Evolutionary conservation across 2,888 invertebrate species (phyloP).

Genomic region (Elmis aenea): DNA sequence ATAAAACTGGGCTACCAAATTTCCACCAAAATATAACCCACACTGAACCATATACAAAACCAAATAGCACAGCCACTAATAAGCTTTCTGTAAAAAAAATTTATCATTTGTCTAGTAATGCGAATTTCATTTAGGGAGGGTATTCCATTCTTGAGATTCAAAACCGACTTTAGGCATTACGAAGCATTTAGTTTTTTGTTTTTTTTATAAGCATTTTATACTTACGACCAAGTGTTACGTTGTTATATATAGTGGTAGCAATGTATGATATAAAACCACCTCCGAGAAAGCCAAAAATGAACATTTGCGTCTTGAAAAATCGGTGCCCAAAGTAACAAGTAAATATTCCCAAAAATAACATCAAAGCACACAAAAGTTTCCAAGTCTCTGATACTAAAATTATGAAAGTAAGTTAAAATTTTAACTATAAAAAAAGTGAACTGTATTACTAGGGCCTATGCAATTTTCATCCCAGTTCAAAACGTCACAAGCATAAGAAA

Average conservation of each 20-base stretch:
- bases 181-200: too few species aligned
- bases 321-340: constrained; percentile 60
- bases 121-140: too few species aligned
- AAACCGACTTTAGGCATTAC: too few species aligned
- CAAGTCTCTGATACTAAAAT: constrained; percentile 48
- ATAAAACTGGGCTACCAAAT: constrained; percentile 56
- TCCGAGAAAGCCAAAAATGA: constrained; percentile 55
- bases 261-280: constrained; percentile 56
- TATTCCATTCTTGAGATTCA: too few species aligned
- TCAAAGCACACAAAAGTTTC: constrained; percentile 49
- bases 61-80: constrained; percentile 50
- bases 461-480: constrained; percentile 48
- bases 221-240: constrained; percentile 7
- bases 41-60: constrained; percentile 54
- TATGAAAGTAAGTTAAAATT: constrained; percentile 3
- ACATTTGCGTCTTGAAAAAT: constrained; percentile 59
- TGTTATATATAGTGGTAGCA: constrained; percentile 25
- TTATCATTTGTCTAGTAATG: too few species aligned
- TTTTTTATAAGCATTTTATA: too few species aligned
- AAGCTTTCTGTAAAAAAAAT: constrained; percentile 52
- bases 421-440: constrained; percentile 6
- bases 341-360: constrained; percentile 58
- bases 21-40: constrained; percentile 62
- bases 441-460: constrained; percentile 50
- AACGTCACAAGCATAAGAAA: constrained; percentile 62